phyloP scores from a whole-genome alignment of 1,140 invertebrate species.

The Drosophila lacteicornis region DNA sequence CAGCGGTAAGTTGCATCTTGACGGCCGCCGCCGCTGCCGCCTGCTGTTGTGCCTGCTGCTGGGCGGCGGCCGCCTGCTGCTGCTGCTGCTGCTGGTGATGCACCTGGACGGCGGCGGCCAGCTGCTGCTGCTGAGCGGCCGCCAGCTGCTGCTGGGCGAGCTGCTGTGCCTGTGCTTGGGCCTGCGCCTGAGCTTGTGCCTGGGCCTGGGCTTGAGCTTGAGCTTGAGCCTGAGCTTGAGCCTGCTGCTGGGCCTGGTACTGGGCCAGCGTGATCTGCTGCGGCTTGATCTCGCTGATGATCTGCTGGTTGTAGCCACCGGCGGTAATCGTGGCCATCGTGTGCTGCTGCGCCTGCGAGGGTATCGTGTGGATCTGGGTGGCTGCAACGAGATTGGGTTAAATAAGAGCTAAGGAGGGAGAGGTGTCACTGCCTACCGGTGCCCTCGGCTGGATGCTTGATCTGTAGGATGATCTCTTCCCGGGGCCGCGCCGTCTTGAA shows the following conservation, averaged over 20 bases:
- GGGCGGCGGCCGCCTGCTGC: conserved; percentile 54
- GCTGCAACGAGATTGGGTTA: conserved; percentile 30
- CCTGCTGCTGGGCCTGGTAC: conserved; percentile 80
- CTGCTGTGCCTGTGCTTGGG: conserved; percentile 51
- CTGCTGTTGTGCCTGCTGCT: conserved; percentile 40
- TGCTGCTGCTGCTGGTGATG: conserved; percentile 65
- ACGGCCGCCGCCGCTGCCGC: conserved; percentile 54
- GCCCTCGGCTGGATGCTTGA: conserved; percentile 76
- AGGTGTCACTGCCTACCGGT: conserved; percentile 45
- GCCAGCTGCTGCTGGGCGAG: conserved; percentile 62
- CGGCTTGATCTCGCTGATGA: conserved; percentile 82
- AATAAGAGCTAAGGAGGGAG: not conserved
- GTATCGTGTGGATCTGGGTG: conserved; percentile 77
- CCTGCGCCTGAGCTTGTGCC: conserved; percentile 52
- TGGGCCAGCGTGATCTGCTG: conserved; percentile 83
- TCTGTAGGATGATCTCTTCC: conserved; percentile 82
- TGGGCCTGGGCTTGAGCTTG: conserved; percentile 65
- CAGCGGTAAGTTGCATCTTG: conserved; percentile 70
- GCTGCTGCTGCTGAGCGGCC: conserved; percentile 68
- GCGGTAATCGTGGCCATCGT: conserved; percentile 82
- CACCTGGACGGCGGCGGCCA: conserved; percentile 56
- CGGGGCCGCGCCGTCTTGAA: conserved; percentile 76
- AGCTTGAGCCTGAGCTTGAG: conserved; percentile 56
- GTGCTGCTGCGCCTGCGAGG: conserved; percentile 77
- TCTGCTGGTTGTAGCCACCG: conserved; percentile 80